Conservation (phyloP, 2,888 invertebrate genomes). For the Carpatolechia fugitivella region DNA sequence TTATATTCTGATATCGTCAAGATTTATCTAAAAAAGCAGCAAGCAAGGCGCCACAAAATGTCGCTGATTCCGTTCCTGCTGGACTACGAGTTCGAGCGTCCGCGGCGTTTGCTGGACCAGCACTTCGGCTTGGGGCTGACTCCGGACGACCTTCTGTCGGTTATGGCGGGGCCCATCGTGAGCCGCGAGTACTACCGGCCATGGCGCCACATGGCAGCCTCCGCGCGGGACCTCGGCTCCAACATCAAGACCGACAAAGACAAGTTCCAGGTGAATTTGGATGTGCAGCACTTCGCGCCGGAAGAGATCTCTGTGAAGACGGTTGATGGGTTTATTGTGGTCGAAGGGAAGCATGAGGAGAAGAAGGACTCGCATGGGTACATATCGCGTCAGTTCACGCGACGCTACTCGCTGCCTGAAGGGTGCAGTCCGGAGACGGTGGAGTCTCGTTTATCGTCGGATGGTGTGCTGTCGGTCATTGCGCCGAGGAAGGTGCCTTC, state of each 20-base stretch:
- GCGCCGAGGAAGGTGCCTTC: slow-evolving; percentile 75
- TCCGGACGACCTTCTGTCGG: slow-evolving; percentile 66
- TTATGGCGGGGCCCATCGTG: slow-evolving; percentile 39
- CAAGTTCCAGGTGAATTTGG: slow-evolving; percentile 77
- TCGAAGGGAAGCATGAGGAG: slow-evolving; percentile 90
- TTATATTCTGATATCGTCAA: no score
- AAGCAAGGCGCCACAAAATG: slow-evolving; percentile 45
- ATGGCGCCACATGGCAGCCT: slow-evolving; percentile 68
- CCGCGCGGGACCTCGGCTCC: slow-evolving; percentile 72
- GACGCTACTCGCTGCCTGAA: slow-evolving; percentile 87
- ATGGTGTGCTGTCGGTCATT: slow-evolving; percentile 85
- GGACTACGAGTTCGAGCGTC: slow-evolving; percentile 53
- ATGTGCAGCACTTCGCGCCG: slow-evolving; percentile 87
- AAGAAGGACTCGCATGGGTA: slow-evolving; percentile 86
- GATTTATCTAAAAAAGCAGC: slow-evolving; percentile 12
- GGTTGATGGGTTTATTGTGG: slow-evolving; percentile 82
- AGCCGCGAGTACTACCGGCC: slow-evolving; percentile 61
- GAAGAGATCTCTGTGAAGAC: slow-evolving; percentile 88
- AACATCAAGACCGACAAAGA: slow-evolving; percentile 73
- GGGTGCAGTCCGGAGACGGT: slow-evolving; percentile 84
- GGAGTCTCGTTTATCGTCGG: slow-evolving; percentile 85
- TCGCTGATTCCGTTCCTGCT: slow-evolving; percentile 70
- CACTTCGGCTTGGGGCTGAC: slow-evolving; percentile 74
- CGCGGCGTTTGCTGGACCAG: slow-evolving; percentile 72
- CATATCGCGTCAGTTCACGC: slow-evolving; percentile 86